phyloP scores from a whole-genome alignment of 2,888 invertebrate species.

The Mesoligia furuncula region DNA sequence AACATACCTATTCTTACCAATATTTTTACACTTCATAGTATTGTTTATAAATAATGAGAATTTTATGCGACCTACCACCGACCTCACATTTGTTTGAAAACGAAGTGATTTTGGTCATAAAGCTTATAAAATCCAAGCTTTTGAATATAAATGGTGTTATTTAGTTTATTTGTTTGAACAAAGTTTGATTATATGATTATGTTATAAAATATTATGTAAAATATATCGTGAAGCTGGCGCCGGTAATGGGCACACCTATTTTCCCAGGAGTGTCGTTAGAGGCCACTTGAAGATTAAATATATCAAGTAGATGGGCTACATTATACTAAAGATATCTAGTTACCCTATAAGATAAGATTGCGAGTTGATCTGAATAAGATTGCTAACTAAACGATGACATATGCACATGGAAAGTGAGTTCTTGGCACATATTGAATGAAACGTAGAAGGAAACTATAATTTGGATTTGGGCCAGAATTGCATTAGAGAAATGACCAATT shows the following conservation, averaged over 20 bases:
- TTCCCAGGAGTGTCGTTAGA: slow-evolving; percentile 31
- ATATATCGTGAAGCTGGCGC: slow-evolving; percentile 36
- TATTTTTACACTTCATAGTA: slow-evolving; percentile 31
- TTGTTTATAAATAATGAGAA: slow-evolving; percentile 59
- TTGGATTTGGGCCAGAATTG: slow-evolving; percentile 18
- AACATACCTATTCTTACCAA: slow-evolving; percentile 22
- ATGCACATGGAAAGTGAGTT: slow-evolving; percentile 1
- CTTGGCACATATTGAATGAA: slow-evolving; percentile 24
- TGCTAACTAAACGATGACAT: slow-evolving; percentile 1
- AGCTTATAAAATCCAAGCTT: slow-evolving; percentile 40
- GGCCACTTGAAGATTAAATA: slow-evolving; percentile 30
- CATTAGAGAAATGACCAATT: slow-evolving; percentile 1
- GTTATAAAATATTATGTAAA: slow-evolving; percentile 48
- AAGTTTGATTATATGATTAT: slow-evolving; percentile 37
- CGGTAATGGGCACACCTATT: slow-evolving; percentile 33
- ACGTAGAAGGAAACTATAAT: slow-evolving; percentile 4
- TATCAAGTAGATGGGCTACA: slow-evolving; percentile 20
- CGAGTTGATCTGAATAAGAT: not conserved
- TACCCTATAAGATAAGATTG: not conserved
- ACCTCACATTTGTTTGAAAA: slow-evolving; percentile 56
- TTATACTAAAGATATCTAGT: not conserved
- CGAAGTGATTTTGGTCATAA: slow-evolving; percentile 46
- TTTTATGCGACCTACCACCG: slow-evolving; percentile 53
- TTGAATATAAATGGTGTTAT: slow-evolving; percentile 53
- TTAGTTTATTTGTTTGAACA: slow-evolving; percentile 47